These are phyloP conservation scores for Diorhabda carinulata DNA, from an alignment of 1,140 invertebrate genomes.

Conservation along the genomic window DNA sequence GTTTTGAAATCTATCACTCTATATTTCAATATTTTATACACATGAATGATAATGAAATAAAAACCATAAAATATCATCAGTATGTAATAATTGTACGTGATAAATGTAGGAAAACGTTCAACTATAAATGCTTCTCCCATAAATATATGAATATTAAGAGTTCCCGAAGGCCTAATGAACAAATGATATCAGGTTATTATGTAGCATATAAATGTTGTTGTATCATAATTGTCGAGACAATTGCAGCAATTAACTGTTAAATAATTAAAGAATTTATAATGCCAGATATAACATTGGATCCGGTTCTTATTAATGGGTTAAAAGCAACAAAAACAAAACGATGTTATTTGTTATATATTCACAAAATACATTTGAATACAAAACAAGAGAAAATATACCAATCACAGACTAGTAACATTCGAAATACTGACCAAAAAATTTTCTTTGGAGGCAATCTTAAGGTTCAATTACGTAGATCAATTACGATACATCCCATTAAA, in stretches of 20 bases:
- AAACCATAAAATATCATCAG: neutral
- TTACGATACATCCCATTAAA: too few species aligned
- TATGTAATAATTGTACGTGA: neutral
- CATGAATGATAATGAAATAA: neutral
- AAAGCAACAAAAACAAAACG: too few species aligned
- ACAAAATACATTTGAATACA: too few species aligned
- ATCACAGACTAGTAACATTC: too few species aligned
- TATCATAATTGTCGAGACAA: neutral
- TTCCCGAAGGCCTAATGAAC: neutral
- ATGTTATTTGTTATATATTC: too few species aligned
- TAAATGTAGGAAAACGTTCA: neutral
- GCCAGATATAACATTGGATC: neutral
- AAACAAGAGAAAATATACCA: too few species aligned
- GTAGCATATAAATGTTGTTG: neutral
- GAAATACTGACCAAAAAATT: too few species aligned
- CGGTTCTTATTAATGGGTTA: neutral
- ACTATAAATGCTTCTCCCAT: neutral
- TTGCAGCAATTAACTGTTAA: neutral
- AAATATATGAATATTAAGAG: constrained; percentile 3
- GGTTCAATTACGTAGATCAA: too few species aligned
- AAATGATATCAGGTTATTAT: neutral
- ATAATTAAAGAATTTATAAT: neutral
- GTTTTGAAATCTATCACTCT: neutral
- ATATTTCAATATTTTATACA: neutral
- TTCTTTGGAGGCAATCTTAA: too few species aligned